Evolutionary conservation across 2,797 vertebrate genomes (phyloP).

Genomic region (Vireo griseus): DNA sequence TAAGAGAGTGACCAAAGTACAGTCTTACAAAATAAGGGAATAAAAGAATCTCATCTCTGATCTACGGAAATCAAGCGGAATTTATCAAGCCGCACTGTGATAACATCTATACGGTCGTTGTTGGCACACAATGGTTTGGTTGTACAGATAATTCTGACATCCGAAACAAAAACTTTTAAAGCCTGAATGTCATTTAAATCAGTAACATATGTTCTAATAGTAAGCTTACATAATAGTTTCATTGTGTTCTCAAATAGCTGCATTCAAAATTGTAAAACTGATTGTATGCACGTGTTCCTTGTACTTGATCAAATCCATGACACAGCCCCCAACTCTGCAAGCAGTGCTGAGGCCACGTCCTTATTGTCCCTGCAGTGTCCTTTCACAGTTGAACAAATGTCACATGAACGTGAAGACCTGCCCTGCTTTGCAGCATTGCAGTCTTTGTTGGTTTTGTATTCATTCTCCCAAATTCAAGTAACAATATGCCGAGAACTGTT

Average conservation of each 20-base stretch:
- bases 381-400: not conserved
- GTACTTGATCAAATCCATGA: not conserved
- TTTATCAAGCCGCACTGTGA: not conserved
- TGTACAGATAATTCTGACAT: slow-evolving; percentile 38
- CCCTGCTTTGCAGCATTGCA: not conserved
- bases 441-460: not conserved
- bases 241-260: slow-evolving; percentile 39
- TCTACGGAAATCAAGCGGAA: not conserved
- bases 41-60: not conserved
- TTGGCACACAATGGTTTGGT: slow-evolving; percentile 1
- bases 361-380: not conserved
- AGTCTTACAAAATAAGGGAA: not conserved
- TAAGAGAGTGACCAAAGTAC: not conserved
- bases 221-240: slow-evolving; percentile 26
- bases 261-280: not conserved
- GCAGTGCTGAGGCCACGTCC: not conserved
- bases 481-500: not conserved
- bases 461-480: not conserved
- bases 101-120: not conserved
- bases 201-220: slow-evolving; percentile 40
- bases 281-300: not conserved
- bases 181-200: slow-evolving; percentile 26
- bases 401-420: not conserved
- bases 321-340: not conserved
- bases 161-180: slow-evolving; percentile 32